Evolutionary conservation across 2,888 invertebrate species (phyloP), one percentile per base, ranked within the genome.

Genomic region (Stomorhina lunata): DNA sequence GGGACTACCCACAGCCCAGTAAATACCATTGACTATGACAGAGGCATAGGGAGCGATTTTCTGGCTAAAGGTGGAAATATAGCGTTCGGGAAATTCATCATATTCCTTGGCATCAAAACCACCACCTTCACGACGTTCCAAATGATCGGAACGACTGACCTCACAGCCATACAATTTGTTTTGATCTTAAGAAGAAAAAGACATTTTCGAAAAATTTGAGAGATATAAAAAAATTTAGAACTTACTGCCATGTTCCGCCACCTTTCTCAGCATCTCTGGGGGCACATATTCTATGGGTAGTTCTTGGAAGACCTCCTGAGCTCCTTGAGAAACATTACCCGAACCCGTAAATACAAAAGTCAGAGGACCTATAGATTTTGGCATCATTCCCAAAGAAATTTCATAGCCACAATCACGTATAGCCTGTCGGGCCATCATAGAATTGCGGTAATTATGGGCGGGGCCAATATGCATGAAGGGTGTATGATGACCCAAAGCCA

Each of bases 401-500:
- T 99, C 99, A 91, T 99, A 99, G 0, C 99, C 99, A n/a, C 98
- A 98, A 90, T 99, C 99, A 17, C 99, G 93, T 48, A 99, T 96
- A 0, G 99, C 98, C 91, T 99, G 99, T 27, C 97, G 94, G 0
- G 99, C 99, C 97, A 99, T 98, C 86, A 97, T 98, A 0, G 98
- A 98, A 90, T 97, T 98, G 37, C 99, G 94, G 92, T 99, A 99
- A 91, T 99, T 99, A 89, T 99, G 99, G 0, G 99, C 98, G 4
- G 98, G 98, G 0, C 98, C 99, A 84, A 99, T 97, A 89, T 99
- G 98, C 99, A 99, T 98, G 89, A 99, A 99, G 0, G 99, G 99
- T 0, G 99, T 99, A 89, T 99, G 99, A 90, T 99, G 99, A 0
- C 99, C 99, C 25, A 99, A 92, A 0, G 99, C 99, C 71, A 99